A percentile compares a stretch with the other conserved stretches of the same genome.
phyloP scores from a whole-genome alignment of 2,113 vertebrate species.

The Gambusia affinis region DNA sequence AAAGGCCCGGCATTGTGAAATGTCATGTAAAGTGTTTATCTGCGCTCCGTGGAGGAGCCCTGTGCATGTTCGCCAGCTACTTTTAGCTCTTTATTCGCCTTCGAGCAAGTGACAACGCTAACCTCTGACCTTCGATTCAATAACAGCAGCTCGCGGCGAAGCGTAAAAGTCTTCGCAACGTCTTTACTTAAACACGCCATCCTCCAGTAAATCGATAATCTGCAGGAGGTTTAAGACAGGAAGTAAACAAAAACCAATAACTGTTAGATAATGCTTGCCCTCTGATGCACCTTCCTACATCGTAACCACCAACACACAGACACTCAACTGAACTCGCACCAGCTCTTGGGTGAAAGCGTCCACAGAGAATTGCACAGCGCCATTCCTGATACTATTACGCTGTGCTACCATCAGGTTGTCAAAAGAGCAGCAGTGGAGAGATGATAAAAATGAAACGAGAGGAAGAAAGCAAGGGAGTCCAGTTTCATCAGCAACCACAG shows the following conservation, averaged over 20 bases:
- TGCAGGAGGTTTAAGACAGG: conserved; percentile 68
- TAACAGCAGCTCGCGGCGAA: conserved; percentile 51
- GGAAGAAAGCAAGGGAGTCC: conserved; percentile 54
- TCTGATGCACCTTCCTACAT: conserved; percentile 62
- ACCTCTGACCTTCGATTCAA: conserved; percentile 68
- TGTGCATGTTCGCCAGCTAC: conserved; percentile 52
- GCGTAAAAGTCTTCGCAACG: conserved; percentile 36
- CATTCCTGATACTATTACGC: conserved; percentile 46
- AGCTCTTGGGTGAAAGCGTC: conserved; percentile 45
- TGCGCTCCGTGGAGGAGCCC: conserved; percentile 51
- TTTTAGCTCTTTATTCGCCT: conserved; percentile 68
- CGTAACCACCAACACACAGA: conserved; percentile 62
- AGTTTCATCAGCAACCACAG: conserved; percentile 42
- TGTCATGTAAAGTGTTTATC: conserved; percentile 60
- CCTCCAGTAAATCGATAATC: conserved; percentile 75
- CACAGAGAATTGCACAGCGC: conserved; percentile 40
- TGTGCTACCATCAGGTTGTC: conserved; percentile 30
- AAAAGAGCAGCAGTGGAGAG: conserved; percentile 31
- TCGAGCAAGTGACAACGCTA: conserved; percentile 59
- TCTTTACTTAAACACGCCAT: conserved; percentile 66
- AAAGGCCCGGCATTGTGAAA: conserved; percentile 51
- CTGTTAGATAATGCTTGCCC: conserved; percentile 67
- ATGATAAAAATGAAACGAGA: conserved; percentile 62
- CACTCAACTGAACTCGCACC: conserved; percentile 31
- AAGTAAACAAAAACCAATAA: conserved; percentile 71